Evolutionary conservation across 1,140 invertebrate genomes (phyloP).

Genomic region (Papilio xuthus): DNA sequence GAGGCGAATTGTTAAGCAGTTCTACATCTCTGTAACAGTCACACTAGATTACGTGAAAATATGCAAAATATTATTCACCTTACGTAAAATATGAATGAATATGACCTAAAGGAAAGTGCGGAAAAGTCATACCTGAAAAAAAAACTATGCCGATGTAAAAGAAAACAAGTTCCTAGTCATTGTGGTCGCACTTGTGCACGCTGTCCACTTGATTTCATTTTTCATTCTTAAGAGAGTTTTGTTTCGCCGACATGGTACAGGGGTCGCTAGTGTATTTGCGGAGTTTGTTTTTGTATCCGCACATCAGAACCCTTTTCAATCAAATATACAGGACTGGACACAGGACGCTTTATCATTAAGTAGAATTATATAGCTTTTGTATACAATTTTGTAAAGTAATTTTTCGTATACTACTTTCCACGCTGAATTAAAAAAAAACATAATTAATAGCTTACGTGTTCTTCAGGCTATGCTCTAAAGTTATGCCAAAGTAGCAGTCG

Average conservation of each 20-base stretch:
- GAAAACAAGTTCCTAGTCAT: slow-evolving; percentile 48
- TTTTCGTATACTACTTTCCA: not conserved
- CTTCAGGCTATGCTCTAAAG: no score
- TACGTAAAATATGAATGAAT: not conserved
- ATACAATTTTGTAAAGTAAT: not conserved
- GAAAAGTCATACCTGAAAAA: no score
- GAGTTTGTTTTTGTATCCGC: slow-evolving; percentile 65
- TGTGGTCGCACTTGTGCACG: slow-evolving; percentile 36
- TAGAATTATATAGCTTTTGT: slow-evolving; percentile 48
- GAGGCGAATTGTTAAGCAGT: no score
- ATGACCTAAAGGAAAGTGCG: not conserved
- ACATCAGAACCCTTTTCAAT: slow-evolving; percentile 62
- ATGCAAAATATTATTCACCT: not conserved
- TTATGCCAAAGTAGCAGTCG: no score
- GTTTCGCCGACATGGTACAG: slow-evolving; percentile 65
- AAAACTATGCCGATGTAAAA: not conserved
- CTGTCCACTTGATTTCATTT: slow-evolving; percentile 80
- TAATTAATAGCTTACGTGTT: no score
- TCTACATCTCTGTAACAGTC: no score
- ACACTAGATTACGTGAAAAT: no score
- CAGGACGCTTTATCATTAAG: slow-evolving; percentile 66
- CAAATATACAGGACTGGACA: slow-evolving; percentile 52
- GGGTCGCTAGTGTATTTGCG: slow-evolving; percentile 68
- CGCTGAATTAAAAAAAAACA: no score
- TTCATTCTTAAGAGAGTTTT: slow-evolving; percentile 77